These are phyloP conservation scores for Notamacropus eugenii DNA, from an alignment of 2,797 vertebrate species.

Conservation along the genomic window DNA sequence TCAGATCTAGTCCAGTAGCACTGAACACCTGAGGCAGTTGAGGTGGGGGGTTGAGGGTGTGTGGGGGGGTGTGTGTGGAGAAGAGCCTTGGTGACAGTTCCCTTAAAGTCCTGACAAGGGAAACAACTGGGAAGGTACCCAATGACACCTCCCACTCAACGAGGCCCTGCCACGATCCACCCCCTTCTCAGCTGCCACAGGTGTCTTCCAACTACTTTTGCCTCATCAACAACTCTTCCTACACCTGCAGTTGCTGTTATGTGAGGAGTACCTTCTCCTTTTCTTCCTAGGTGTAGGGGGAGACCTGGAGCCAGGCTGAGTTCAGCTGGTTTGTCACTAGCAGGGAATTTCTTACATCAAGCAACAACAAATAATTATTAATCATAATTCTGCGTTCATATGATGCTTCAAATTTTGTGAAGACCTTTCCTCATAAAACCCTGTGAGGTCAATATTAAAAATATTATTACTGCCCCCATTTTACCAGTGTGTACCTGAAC, in stretches of 20 bases:
- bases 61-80: not conserved
- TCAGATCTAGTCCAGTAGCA: conserved; percentile 46
- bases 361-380: not conserved
- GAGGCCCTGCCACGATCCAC: not conserved
- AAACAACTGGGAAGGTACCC: conserved; percentile 6
- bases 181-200: not conserved
- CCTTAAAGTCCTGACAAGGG: not conserved
- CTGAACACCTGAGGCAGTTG: conserved; percentile 39
- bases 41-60: not conserved
- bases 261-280: not conserved
- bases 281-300: not conserved
- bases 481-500: not conserved
- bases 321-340: not conserved
- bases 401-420: not conserved
- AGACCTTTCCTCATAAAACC: not conserved
- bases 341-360: not conserved
- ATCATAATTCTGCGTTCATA: not conserved
- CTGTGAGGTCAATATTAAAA: not conserved
- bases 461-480: not conserved
- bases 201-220: not conserved
- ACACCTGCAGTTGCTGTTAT: not conserved
- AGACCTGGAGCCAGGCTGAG: not conserved
- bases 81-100: not conserved
- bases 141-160: not conserved
- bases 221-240: not conserved